These are phyloP conservation scores for Dryobates pubescens DNA, from an alignment of 2,797 vertebrate genomes.

Conservation along the genomic window DNA sequence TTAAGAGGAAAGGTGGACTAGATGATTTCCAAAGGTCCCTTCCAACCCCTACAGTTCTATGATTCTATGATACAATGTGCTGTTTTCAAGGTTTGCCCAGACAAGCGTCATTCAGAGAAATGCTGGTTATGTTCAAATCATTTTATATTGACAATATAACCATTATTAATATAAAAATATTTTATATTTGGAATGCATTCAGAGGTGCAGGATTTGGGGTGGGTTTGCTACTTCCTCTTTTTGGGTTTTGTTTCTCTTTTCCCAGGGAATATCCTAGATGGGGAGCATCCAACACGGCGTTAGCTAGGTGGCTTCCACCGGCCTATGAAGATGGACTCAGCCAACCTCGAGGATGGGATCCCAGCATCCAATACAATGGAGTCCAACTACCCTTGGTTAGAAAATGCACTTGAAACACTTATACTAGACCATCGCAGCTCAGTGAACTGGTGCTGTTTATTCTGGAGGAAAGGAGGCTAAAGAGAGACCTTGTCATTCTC, in stretches of 20 bases:
- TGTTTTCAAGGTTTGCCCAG: not conserved
- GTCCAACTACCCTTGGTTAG: constrained; percentile 88
- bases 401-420: not conserved
- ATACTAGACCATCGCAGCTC: not conserved
- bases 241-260: not conserved
- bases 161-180: not conserved
- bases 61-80: no score
- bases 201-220: not conserved
- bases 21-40: no score
- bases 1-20: no score
- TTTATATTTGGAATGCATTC: not conserved
- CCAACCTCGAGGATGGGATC: constrained; percentile 93
- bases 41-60: no score
- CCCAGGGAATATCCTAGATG: constrained; percentile 88
- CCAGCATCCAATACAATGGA: constrained; percentile 79
- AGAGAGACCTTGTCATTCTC: no score
- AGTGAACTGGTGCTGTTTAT: no score
- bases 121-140: not conserved
- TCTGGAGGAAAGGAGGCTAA: no score
- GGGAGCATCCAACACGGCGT: constrained; percentile 88
- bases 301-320: constrained; percentile 93
- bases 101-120: not conserved
- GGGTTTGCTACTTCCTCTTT: not conserved
- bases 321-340: constrained; percentile 89
- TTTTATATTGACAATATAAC: not conserved